These are phyloP conservation scores for Carassius auratus DNA, from an alignment of 2,113 vertebrate species.

Conservation along the genomic window DNA sequence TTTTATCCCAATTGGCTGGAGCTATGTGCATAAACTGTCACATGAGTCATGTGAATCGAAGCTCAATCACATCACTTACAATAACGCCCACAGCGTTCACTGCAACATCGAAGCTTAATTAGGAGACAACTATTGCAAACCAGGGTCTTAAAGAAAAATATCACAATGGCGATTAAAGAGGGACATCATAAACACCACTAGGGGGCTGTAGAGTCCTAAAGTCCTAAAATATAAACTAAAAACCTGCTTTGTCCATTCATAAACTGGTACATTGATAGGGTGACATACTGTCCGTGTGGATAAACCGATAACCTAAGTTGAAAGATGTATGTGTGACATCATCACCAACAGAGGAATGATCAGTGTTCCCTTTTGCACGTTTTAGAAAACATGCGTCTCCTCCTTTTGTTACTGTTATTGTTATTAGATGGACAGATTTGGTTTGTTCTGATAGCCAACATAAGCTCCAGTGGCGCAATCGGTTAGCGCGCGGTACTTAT, in stretches of 20 bases:
- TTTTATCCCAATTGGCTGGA: not conserved
- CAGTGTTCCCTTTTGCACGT: not conserved
- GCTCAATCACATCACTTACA: not conserved
- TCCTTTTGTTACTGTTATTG: not conserved
- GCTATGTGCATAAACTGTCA: not conserved
- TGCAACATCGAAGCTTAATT: not conserved
- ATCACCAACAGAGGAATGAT: not conserved
- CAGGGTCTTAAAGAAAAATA: not conserved
- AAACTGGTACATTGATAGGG: not conserved
- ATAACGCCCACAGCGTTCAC: not conserved
- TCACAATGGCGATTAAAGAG: not conserved
- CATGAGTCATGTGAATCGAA: not conserved
- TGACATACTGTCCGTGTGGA: not conserved
- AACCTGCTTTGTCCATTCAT: not conserved
- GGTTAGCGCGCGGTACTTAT: constrained; percentile 99
- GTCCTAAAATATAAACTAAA: not conserved
- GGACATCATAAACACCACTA: not conserved
- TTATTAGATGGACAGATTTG: not conserved
- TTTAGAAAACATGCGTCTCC: not conserved
- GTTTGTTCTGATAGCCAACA: fast-evolving
- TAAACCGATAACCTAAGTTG: not conserved
- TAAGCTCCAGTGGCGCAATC: constrained; percentile 99
- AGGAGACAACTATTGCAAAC: not conserved
- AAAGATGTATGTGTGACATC: not conserved
- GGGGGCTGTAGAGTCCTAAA: not conserved